phyloP scores from a whole-genome alignment of 2,113 vertebrate species.

The Mesitornis unicolor region DNA sequence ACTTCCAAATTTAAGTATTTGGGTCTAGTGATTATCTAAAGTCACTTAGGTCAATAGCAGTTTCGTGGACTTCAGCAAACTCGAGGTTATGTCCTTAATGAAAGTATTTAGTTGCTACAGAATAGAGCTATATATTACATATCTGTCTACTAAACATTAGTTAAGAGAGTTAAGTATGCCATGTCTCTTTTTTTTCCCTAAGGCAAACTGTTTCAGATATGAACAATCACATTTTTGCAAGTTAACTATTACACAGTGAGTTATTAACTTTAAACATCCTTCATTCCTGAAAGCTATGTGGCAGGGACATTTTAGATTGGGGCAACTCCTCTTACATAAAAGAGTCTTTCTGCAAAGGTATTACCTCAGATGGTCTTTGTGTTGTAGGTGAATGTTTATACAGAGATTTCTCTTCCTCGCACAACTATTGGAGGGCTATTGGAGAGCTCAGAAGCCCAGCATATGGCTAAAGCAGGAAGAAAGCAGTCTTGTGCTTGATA shows the following conservation, averaged over 20 bases:
- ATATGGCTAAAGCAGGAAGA: not conserved
- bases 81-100: not conserved
- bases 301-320: not conserved
- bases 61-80: not conserved
- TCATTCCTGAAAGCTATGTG: not conserved
- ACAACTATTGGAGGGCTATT: not conserved
- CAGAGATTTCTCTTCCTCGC: not conserved
- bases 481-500: not conserved
- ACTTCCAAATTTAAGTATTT: not conserved
- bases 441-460: not conserved
- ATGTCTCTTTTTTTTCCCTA: not conserved
- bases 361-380: not conserved
- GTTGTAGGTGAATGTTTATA: not conserved
- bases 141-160: not conserved
- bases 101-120: not conserved
- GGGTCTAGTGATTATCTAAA: not conserved
- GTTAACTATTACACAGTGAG: conserved; percentile 25
- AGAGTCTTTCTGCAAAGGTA: not conserved
- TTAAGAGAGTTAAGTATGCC: not conserved
- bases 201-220: not conserved
- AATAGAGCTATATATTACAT: not conserved
- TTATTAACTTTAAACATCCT: conserved; percentile 46
- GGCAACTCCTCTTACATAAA: conserved; percentile 30
- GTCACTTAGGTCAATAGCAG: not conserved
- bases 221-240: not conserved